Conservation (phyloP, 2,113 vertebrate species). For the Holacanthus passer region DNA sequence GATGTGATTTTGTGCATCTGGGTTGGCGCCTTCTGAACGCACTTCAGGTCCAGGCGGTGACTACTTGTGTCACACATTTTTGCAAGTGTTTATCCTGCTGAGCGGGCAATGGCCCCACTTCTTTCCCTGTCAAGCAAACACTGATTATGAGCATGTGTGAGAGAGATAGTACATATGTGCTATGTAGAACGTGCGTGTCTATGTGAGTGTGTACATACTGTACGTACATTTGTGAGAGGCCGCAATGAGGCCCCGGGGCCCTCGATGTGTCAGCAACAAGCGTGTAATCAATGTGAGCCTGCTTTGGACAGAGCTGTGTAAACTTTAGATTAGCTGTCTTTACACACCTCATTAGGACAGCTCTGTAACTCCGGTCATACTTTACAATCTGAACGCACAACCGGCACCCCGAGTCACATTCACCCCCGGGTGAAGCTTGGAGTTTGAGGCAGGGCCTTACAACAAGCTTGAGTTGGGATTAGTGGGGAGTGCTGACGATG, state of each 20-base stretch:
- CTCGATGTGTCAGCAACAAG: constrained; percentile 50
- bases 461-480: background rate
- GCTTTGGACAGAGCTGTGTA: constrained; percentile 61
- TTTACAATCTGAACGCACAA: constrained; percentile 20
- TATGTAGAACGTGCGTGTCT: constrained; percentile 5
- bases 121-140: constrained; percentile 56
- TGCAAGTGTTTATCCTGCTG: constrained; percentile 68
- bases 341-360: constrained; percentile 73
- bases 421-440: background rate
- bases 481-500: background rate
- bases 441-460: constrained; percentile 1
- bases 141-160: constrained; percentile 64
- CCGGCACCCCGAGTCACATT: constrained; percentile 9
- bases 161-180: constrained; percentile 51
- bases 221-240: constrained; percentile 28
- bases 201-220: constrained; percentile 6
- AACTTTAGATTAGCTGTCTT: constrained; percentile 76
- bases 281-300: constrained; percentile 62
- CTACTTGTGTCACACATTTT: constrained; percentile 56
- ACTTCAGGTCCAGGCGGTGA: constrained; percentile 47
- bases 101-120: constrained; percentile 52
- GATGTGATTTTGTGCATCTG: constrained; percentile 17
- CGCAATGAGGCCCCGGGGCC: constrained; percentile 19
- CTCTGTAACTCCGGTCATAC: constrained; percentile 38
- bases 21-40: constrained; percentile 45